phyloP scores from a whole-genome alignment of 1,140 invertebrate genomes.

The Microplitis demolitor region DNA sequence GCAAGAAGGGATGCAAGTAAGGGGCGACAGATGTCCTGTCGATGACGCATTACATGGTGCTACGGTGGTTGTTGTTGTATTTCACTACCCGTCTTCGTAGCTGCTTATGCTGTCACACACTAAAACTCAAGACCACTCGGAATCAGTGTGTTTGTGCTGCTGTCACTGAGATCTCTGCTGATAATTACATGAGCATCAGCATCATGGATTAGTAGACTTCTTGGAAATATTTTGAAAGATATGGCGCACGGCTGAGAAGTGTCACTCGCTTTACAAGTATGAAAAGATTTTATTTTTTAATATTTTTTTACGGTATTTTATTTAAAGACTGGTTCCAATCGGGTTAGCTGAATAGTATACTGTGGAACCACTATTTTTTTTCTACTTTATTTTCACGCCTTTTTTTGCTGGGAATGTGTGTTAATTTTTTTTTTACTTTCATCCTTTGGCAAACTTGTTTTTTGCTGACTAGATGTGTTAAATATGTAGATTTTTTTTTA shows the following conservation, averaged over 20 bases:
- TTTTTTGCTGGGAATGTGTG: neutral
- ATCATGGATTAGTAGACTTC: neutral
- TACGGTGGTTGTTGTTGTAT: no score
- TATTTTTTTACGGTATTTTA: neutral
- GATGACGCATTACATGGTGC: constrained; percentile 42
- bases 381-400: neutral
- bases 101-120: no score
- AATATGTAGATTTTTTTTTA: neutral
- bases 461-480: neutral
- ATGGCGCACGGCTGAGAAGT: neutral
- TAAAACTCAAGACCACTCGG: no score
- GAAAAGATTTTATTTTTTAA: neutral
- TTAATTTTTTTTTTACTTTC: neutral
- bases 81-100: no score
- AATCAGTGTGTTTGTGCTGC: no score
- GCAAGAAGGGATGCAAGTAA: constrained; percentile 26
- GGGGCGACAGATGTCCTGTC: constrained; percentile 51
- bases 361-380: neutral
- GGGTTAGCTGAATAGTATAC: neutral
- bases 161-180: no score
- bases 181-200: no score
- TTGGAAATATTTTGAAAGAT: neutral
- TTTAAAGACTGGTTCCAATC: neutral
- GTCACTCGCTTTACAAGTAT: neutral
- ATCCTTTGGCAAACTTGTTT: neutral